Conservation (phyloP, 2,797 vertebrate genomes). For the Luscinia luscinia region DNA sequence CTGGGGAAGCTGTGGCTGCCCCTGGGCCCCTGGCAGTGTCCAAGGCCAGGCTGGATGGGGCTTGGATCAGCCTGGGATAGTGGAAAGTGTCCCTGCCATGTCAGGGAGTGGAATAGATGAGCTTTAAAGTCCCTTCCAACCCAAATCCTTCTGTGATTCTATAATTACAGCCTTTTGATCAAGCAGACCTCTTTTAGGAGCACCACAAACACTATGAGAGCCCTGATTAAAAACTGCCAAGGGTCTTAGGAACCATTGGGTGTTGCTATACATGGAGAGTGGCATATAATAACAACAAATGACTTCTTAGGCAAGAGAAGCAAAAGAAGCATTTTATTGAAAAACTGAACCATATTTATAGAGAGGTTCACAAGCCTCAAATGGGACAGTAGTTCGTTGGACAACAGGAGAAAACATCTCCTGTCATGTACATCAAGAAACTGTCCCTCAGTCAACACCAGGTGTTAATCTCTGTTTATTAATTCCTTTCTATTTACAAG, state of each 20-base stretch:
- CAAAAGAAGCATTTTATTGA: too few relatives aligned
- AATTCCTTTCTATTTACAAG: too few relatives aligned
- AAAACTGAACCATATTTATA: too few relatives aligned
- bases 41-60: rapidly evolving
- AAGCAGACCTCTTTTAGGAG: neutral
- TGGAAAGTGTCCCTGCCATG: neutral
- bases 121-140: neutral
- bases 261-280: too few relatives aligned
- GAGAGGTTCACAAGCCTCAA: too few relatives aligned
- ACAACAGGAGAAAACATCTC: too few relatives aligned
- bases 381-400: too few relatives aligned
- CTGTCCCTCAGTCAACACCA: too few relatives aligned
- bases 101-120: neutral
- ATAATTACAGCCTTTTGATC: neutral
- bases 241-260: neutral
- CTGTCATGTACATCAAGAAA: too few relatives aligned
- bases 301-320: too few relatives aligned
- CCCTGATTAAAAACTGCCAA: neutral
- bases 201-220: neutral
- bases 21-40: neutral
- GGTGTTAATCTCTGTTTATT: too few relatives aligned
- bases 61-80: neutral
- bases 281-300: too few relatives aligned
- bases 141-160: neutral
- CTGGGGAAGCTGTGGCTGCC: neutral